Base-by-base conservation (phyloP, 2,888 invertebrate species). In the Dynastes hyllus region DNA sequence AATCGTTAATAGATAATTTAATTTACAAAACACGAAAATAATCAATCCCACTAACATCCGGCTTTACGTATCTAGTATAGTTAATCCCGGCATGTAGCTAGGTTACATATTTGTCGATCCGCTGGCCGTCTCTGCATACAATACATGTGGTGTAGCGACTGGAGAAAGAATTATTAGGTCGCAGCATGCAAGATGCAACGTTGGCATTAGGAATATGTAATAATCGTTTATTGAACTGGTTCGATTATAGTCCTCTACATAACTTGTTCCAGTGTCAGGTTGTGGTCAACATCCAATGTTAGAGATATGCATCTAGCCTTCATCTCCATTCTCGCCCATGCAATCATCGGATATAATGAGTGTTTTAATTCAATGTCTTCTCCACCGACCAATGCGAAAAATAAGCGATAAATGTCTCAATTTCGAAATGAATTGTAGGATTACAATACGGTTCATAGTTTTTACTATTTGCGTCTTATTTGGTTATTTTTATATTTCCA, bases 331-430 rank as follows among this genome's bases (percentile, higher is more conserved):
- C 70, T 53, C 70, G 70, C 53, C 53, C 80, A 82, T 80, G 61
- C 81, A 78, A 82, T 80, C 78, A 81, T 79, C 80, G 71, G 81
- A 82, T 82, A 86, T 87, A 87, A 87, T 86, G 86, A 87, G 85
- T 86, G 87, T 86, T 87, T 87, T 87, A 86, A 87, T 87, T 86
- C 87, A 85, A 84, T 85, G 85, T 84, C 37, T 84, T 85, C 85
- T 85, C 84, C 85, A 85, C 85, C 83, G 83, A 50, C 78, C 61
- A 66, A 73, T 81, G 82, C 81, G 79, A 80, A 84, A 84, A 86
- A 86, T 86, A 86, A 85, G 85, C 85, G 84, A 86, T 81, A 83
- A 85, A 86, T 86, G 87, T 86, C 86, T 86, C 85, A 86, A 86
- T 87, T 84, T 83, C 82, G 66, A 40, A n/a, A 40, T 11, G n/a